phyloP scores from a whole-genome alignment of 92 coral and sea anemone species.

The Anthopleura xanthogrammica region DNA sequence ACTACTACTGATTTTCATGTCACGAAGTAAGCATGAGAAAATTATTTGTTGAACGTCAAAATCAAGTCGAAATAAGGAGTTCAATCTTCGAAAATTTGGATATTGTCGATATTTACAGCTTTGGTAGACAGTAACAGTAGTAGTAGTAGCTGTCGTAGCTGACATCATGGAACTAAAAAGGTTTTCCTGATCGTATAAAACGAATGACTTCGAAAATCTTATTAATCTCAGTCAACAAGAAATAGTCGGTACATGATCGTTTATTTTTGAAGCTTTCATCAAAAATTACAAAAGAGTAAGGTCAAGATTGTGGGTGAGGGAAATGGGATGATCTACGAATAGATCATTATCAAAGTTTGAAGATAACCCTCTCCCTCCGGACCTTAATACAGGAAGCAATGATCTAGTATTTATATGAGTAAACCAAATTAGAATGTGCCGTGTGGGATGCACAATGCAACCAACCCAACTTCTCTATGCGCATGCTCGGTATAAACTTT shows the following conservation, averaged over 20 bases:
- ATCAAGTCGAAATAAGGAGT: too few relatives aligned
- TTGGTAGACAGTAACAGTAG: too few relatives aligned
- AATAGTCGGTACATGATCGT: neutral
- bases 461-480: neutral
- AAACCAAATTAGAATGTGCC: neutral
- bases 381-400: neutral
- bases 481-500: neutral
- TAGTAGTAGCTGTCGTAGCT: too few relatives aligned
- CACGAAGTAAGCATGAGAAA: too few relatives aligned
- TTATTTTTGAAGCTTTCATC: neutral
- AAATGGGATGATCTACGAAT: neutral
- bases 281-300: neutral
- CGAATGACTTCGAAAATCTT: too few relatives aligned
- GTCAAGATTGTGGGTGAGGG: neutral
- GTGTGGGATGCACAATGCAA: neutral
- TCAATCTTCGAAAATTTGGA: too few relatives aligned
- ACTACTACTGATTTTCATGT: too few relatives aligned
- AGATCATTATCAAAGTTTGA: neutral
- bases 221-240: too few relatives aligned
- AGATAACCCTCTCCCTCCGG: conserved; percentile 9
- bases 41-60: too few relatives aligned
- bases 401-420: neutral
- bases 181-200: too few relatives aligned
- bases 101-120: too few relatives aligned
- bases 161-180: too few relatives aligned